Evolutionary conservation across 2,113 vertebrate species (phyloP).

Genomic region (Scomber colias): DNA sequence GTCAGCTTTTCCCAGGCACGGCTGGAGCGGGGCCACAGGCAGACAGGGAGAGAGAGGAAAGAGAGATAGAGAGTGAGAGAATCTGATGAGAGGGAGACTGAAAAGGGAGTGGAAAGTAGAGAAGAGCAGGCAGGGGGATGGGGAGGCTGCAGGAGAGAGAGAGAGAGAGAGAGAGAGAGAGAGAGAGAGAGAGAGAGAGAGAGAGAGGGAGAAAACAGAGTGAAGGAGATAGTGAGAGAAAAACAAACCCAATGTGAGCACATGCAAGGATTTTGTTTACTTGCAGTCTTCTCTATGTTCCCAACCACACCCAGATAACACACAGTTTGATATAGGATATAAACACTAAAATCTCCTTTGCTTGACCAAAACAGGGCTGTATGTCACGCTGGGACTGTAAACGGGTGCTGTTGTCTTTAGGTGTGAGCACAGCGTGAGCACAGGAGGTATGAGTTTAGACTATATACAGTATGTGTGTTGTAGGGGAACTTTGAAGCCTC

Average conservation of each 20-base stretch:
- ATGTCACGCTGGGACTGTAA: constrained; percentile 36
- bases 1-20: constrained; percentile 78
- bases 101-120: constrained; percentile 32
- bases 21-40: constrained; percentile 64
- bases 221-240: constrained; percentile 20
- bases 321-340: constrained; percentile 49
- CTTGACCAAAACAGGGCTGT: constrained; percentile 40
- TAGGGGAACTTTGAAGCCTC: constrained; percentile 15
- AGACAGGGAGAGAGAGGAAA: constrained; percentile 4
- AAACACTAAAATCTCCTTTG: constrained; percentile 40
- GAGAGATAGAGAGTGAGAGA: not conserved
- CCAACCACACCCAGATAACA: constrained; percentile 76
- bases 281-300: constrained; percentile 42
- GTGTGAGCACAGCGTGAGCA: not conserved
- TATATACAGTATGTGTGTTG: not conserved
- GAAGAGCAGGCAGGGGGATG: not conserved
- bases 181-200: not conserved
- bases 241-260: constrained; percentile 38
- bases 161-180: too few species aligned
- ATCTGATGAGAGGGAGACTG: constrained; percentile 9
- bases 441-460: constrained; percentile 15
- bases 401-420: constrained; percentile 24
- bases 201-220: not conserved
- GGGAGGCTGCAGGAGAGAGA: constrained; percentile 14
- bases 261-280: constrained; percentile 65